Conservation (phyloP, 2,888 invertebrate species). For the Scaptomyza cyrtandrae region DNA sequence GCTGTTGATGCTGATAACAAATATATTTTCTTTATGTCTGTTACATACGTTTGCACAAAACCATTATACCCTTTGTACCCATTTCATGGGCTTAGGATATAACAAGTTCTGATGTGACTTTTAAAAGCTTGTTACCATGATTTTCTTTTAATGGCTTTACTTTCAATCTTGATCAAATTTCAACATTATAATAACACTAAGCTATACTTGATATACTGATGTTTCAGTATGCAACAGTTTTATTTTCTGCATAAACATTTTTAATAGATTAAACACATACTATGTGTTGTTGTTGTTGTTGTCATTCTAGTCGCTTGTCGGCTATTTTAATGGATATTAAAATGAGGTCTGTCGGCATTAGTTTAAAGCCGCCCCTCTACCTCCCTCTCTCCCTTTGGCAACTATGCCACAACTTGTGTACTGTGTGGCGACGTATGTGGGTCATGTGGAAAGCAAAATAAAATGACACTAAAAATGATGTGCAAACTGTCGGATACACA, state of each 20-base stretch:
- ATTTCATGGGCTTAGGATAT: too few relatives aligned
- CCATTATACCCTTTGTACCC: too few relatives aligned
- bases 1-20: too few relatives aligned
- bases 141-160: not conserved
- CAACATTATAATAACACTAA: too few relatives aligned
- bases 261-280: too few relatives aligned
- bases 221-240: not conserved
- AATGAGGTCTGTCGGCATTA: slow-evolving; percentile 42
- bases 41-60: too few relatives aligned
- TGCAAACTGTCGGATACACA: slow-evolving; percentile 19
- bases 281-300: slow-evolving; percentile 6
- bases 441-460: slow-evolving; percentile 23
- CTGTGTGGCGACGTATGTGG: slow-evolving; percentile 25
- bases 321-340: slow-evolving; percentile 44
- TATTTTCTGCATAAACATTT: too few relatives aligned
- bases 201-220: too few relatives aligned
- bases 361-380: slow-evolving; percentile 12
- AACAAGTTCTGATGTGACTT: too few relatives aligned
- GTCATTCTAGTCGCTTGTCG: not conserved
- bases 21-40: too few relatives aligned
- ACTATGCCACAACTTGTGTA: not conserved
- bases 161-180: not conserved
- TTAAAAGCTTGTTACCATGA: not conserved
- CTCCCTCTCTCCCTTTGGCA: not conserved
- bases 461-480: slow-evolving; percentile 29